Percentiles rank a stretch among this genome's conserved stretches.
These are phyloP conservation scores for Chamaea fasciata DNA, from an alignment of 2,113 vertebrate species.

Conservation along the genomic window DNA sequence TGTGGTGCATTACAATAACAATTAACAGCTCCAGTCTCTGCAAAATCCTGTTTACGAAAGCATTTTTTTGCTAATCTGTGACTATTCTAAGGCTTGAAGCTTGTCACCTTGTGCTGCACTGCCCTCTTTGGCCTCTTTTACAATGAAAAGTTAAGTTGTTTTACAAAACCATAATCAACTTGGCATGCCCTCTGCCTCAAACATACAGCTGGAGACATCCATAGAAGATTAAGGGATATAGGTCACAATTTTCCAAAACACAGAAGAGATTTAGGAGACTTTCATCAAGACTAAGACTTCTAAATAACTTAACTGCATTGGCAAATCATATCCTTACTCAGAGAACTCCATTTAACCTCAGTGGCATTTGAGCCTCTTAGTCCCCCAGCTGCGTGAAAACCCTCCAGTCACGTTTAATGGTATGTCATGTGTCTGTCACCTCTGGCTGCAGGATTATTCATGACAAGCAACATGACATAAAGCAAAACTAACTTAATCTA, in stretches of 20 bases:
- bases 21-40: background rate
- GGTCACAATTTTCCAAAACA: background rate
- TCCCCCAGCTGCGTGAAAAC: background rate
- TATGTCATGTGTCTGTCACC: background rate
- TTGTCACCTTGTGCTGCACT: constrained; percentile 34
- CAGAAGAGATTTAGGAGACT: background rate
- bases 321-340: background rate
- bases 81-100: background rate
- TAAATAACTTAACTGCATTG: background rate
- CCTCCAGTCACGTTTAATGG: background rate
- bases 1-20: background rate
- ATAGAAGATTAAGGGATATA: background rate
- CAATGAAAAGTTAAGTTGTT: background rate
- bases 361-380: background rate
- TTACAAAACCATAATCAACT: background rate
- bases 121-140: constrained; percentile 52
- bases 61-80: background rate
- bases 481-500: constrained; percentile 13
- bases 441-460: background rate
- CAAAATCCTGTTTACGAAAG: constrained; percentile 28
- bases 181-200: background rate
- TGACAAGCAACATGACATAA: background rate
- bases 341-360: background rate
- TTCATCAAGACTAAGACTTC: background rate
- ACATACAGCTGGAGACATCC: background rate